phyloP scores from a whole-genome alignment of 1,140 invertebrate genomes.

The Augochlora pura region DNA sequence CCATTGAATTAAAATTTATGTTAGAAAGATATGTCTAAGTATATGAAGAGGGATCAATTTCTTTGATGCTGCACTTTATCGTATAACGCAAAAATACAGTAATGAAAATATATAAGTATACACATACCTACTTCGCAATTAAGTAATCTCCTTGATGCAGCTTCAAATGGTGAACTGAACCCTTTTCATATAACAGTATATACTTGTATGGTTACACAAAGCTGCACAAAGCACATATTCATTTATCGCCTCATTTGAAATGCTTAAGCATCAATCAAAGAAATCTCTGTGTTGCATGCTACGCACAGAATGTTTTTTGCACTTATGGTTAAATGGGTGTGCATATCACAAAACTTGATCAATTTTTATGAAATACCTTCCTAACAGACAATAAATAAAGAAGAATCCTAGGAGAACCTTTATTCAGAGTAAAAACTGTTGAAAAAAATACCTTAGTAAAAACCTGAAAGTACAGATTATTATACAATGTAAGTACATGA shows the following conservation, averaged over 20 bases:
- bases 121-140: slow-evolving; percentile 78
- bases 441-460: slow-evolving; percentile 12
- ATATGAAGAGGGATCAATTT: slow-evolving; percentile 80
- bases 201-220: slow-evolving; percentile 54
- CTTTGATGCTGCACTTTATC: slow-evolving; percentile 77
- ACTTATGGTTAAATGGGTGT: slow-evolving; percentile 17
- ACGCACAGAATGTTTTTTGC: slow-evolving; percentile 30
- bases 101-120: slow-evolving; percentile 73
- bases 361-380: slow-evolving; percentile 5
- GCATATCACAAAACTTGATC: slow-evolving; percentile 1
- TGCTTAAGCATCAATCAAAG: slow-evolving; percentile 49
- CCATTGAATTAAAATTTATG: slow-evolving; percentile 32
- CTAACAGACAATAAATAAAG: slow-evolving; percentile 11
- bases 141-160: slow-evolving; percentile 78
- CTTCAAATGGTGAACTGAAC: slow-evolving; percentile 80
- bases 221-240: slow-evolving; percentile 55
- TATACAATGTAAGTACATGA: slow-evolving; percentile 11
- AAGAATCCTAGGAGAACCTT: slow-evolving; percentile 16
- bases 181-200: slow-evolving; percentile 77
- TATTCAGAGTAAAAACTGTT: not conserved
- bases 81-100: slow-evolving; percentile 44
- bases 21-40: slow-evolving; percentile 8
- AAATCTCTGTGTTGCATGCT: slow-evolving; percentile 52
- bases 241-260: slow-evolving; percentile 48
- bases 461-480: slow-evolving; percentile 34